Conservation (phyloP, 2,113 vertebrate genomes). For the Pachypanchax playfairii region DNA sequence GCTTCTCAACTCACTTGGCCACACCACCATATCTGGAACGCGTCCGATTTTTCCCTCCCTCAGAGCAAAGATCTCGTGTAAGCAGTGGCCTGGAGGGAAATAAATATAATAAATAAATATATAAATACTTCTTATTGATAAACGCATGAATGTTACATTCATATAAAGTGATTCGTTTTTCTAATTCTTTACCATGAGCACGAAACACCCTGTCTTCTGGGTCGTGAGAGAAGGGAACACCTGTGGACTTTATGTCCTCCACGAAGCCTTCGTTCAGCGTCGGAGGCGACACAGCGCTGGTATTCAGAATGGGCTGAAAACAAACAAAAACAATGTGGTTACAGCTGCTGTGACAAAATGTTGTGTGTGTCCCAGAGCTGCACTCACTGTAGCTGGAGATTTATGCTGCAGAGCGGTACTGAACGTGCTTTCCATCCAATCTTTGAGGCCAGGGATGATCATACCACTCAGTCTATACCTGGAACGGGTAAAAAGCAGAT, state of each 20-base stretch:
- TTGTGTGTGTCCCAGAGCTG: background rate
- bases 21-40: constrained; percentile 94
- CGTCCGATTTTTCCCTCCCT: constrained; percentile 93
- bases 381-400: constrained; percentile 90
- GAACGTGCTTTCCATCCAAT: constrained; percentile 93
- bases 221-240: constrained; percentile 88
- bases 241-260: constrained; percentile 87
- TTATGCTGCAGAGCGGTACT: constrained; percentile 91
- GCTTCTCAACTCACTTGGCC: constrained; percentile 88
- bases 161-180: background rate
- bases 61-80: constrained; percentile 95
- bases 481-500: constrained; percentile 6
- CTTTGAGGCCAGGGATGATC: constrained; percentile 89
- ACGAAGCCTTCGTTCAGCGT: constrained; percentile 89
- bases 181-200: constrained; percentile 88
- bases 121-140: background rate
- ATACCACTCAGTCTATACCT: constrained; percentile 96
- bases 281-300: constrained; percentile 85
- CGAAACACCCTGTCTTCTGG: constrained; percentile 94
- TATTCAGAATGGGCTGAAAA: constrained; percentile 86
- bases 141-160: no score
- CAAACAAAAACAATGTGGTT: constrained; percentile 28
- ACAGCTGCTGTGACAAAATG: background rate
- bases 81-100: constrained; percentile 89
- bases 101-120: background rate